These are phyloP conservation scores for Pomacea maculata DNA, from an alignment of 1,140 invertebrate genomes.

Conservation along the genomic window DNA sequence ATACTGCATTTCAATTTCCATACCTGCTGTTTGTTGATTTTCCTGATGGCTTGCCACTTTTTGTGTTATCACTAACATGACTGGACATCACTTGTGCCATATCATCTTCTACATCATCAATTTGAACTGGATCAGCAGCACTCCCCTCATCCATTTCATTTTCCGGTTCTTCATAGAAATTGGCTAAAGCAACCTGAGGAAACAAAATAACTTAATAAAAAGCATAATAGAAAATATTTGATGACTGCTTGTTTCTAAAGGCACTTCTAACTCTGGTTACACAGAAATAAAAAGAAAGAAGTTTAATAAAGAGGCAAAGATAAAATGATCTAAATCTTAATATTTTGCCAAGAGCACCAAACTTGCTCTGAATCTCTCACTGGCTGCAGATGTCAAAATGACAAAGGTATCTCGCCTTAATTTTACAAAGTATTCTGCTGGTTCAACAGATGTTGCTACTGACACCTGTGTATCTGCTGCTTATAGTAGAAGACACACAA, in stretches of 20 bases:
- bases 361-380: too few species aligned
- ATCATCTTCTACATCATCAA: conserved; percentile 21
- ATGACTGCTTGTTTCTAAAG: background rate
- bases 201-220: conserved; percentile 9
- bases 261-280: background rate
- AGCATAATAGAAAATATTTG: background rate
- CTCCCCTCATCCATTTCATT: conserved; percentile 25
- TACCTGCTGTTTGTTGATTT: conserved; percentile 18
- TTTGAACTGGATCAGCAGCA: conserved; percentile 37
- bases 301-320: too few species aligned
- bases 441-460: too few species aligned
- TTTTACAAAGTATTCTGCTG: too few species aligned
- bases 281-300: too few species aligned
- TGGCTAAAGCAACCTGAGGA: conserved; percentile 51
- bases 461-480: too few species aligned
- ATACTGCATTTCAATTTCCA: background rate
- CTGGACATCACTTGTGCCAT: conserved; percentile 6
- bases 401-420: too few species aligned
- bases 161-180: conserved; percentile 54
- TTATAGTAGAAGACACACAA: too few species aligned
- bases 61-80: background rate
- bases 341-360: too few species aligned
- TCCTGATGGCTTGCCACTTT: background rate
- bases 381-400: too few species aligned
- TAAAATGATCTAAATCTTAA: too few species aligned